phyloP scores from a whole-genome alignment of 2,113 vertebrate species.

The Ammodytes dubius region DNA sequence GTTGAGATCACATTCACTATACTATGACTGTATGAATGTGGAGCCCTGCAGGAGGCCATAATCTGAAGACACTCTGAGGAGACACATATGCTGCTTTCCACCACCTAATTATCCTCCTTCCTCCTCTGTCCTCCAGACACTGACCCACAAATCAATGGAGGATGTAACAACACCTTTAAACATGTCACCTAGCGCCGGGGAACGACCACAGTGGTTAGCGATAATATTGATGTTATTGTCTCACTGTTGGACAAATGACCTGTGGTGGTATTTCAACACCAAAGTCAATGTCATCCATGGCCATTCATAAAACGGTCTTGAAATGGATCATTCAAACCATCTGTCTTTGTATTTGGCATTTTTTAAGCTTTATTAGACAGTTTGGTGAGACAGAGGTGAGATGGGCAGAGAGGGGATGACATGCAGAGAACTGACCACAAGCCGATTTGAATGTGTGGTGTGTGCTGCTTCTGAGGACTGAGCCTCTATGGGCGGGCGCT shows the following conservation, averaged over 20 bases:
- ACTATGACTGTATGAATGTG: conserved; percentile 1
- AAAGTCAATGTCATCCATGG: not conserved
- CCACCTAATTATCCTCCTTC: conserved; percentile 28
- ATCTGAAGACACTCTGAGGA: conserved; percentile 36
- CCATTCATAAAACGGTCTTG: not conserved
- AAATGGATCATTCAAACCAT: no score
- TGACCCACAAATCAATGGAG: not conserved
- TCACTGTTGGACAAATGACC: not conserved
- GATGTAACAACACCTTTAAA: not conserved
- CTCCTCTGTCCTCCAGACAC: conserved; percentile 16
- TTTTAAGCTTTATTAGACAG: no score
- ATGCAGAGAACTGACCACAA: no score
- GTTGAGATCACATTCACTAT: not conserved
- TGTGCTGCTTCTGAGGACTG: no score
- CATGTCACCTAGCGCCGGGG: not conserved
- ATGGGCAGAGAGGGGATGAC: no score
- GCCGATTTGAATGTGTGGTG: no score
- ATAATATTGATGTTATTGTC: not conserved
- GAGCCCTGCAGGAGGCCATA: conserved; percentile 40
- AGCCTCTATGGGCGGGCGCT: no score
- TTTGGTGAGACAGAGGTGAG: no score
- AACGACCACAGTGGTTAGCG: not conserved
- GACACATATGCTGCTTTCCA: conserved; percentile 21
- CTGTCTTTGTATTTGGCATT: no score
- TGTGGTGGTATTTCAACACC: not conserved